These are phyloP conservation scores for Copidosoma aretas DNA, from an alignment of 2,888 invertebrate species.

Conservation along the genomic window DNA sequence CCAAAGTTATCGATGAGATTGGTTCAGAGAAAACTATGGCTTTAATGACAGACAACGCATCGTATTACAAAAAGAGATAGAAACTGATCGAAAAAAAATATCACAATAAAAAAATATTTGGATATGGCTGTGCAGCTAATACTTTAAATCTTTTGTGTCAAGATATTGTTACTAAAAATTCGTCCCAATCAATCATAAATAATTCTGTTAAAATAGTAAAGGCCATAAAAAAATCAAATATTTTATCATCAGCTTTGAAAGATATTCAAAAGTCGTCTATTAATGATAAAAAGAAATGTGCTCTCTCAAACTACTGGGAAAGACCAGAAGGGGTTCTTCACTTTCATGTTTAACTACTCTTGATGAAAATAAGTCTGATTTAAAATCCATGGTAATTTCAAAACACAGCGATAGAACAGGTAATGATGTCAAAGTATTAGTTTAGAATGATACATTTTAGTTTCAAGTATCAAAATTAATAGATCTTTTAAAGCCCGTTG, in stretches of 20 bases:
- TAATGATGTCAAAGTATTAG: constrained; percentile 15
- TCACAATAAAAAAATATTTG: constrained; percentile 14
- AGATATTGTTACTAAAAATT: constrained; percentile 19
- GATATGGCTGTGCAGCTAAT: constrained; percentile 36
- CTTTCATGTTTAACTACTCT: constrained; percentile 34
- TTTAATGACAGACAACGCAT: constrained; percentile 39
- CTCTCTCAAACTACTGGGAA: constrained; percentile 37
- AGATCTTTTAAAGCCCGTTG: constrained; percentile 31
- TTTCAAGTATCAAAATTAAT: constrained; percentile 21
- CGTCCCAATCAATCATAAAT: constrained; percentile 19
- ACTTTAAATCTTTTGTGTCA: constrained; percentile 30
- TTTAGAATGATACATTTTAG: constrained; percentile 34
- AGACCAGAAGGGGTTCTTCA: constrained; percentile 37
- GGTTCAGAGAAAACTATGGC: constrained; percentile 31
- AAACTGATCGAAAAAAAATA: constrained; percentile 28
- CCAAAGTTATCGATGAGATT: constrained; percentile 31
- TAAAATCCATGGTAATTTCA: constrained; percentile 31
- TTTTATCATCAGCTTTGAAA: constrained; percentile 27
- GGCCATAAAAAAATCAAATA: constrained; percentile 32
- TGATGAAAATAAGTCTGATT: constrained; percentile 27
- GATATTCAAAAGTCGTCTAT: constrained; percentile 33
- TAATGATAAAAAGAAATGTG: constrained; percentile 16
- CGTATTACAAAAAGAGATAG: constrained; percentile 31
- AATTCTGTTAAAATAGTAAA: constrained; percentile 29
- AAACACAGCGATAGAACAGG: constrained; percentile 1